phyloP scores from a whole-genome alignment of 2,888 invertebrate species.

The Idaea straminata region DNA sequence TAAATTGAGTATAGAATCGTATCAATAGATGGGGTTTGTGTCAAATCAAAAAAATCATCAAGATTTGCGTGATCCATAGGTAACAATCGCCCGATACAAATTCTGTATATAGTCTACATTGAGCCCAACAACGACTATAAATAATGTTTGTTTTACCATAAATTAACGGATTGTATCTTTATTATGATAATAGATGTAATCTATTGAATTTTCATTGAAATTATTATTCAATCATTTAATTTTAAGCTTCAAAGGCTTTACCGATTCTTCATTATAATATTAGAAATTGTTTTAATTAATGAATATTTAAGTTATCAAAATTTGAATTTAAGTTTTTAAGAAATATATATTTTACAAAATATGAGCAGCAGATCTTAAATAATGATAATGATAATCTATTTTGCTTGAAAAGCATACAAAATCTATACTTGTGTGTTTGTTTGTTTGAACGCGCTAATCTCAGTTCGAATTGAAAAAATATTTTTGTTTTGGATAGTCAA shows the following conservation, averaged over 20 bases:
- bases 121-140: not conserved
- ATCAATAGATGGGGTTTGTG: too few relatives aligned
- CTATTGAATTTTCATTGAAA: not conserved
- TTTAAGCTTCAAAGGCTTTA: slow-evolving; percentile 10
- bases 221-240: slow-evolving; percentile 38
- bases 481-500: too few relatives aligned
- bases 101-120: not conserved
- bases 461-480: too few relatives aligned
- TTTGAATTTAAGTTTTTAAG: not conserved
- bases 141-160: slow-evolving; percentile 19
- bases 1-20: too few relatives aligned
- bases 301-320: not conserved
- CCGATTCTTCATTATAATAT: not conserved
- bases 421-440: too few relatives aligned
- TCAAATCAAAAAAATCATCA: too few relatives aligned
- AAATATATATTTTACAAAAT: not conserved
- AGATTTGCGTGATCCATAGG: too few relatives aligned
- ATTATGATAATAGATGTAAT: slow-evolving; percentile 36
- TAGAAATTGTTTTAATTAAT: not conserved
- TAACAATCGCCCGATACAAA: not conserved
- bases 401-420: too few relatives aligned
- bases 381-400: too few relatives aligned
- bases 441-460: too few relatives aligned
- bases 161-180: slow-evolving; percentile 40
- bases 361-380: too few relatives aligned